Evolutionary conservation across 2,113 vertebrate species (phyloP).

Genomic region (Ceuthmochares aereus): DNA sequence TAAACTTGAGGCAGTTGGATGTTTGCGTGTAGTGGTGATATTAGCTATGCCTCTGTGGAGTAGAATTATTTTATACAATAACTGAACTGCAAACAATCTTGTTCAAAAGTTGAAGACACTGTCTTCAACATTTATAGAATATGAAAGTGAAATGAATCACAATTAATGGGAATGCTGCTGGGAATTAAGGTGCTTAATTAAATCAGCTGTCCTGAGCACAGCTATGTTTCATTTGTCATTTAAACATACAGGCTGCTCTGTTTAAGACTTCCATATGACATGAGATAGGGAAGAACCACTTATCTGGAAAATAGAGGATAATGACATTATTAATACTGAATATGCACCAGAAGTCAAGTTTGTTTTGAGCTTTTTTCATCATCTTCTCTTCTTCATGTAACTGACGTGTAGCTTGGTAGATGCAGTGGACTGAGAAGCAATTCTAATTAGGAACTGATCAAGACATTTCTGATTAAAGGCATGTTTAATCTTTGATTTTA

Average conservation of each 20-base stretch:
- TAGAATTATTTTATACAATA: neutral
- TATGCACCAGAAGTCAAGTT: neutral
- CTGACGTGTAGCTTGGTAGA: neutral
- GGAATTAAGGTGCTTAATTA: neutral
- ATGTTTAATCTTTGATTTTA: conserved; percentile 4
- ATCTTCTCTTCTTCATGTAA: neutral
- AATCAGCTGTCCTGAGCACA: neutral
- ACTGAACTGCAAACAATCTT: neutral
- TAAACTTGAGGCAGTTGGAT: neutral
- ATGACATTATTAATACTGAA: neutral
- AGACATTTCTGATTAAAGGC: neutral
- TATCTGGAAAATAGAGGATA: neutral
- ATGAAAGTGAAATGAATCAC: neutral
- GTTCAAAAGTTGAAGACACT: neutral
- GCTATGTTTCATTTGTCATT: neutral
- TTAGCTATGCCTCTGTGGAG: neutral
- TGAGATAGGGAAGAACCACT: neutral
- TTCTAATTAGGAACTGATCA: neutral
- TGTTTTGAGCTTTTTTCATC: neutral
- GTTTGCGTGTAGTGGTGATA: neutral
- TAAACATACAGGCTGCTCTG: neutral
- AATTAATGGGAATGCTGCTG: neutral
- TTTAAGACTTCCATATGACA: neutral
- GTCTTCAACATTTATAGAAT: neutral
- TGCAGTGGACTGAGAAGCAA: neutral